Evolutionary conservation across 1,140 invertebrate species (phyloP).

Genomic region (Geopemphigus sp.): DNA sequence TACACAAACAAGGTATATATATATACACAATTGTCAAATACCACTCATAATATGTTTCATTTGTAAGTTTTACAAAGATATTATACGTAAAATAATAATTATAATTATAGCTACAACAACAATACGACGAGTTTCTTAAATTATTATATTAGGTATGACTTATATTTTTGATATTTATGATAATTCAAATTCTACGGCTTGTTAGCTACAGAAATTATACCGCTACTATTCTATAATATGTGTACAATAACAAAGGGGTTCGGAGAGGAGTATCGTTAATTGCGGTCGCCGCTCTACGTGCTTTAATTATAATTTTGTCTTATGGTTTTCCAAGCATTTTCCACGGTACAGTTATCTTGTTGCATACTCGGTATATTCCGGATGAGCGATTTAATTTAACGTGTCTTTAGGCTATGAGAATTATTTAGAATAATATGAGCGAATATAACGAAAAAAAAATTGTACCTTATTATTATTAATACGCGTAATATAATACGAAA

Average conservation of each 20-base stretch:
- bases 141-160: conserved; percentile 4
- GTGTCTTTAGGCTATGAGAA: conserved; percentile 3
- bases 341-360: conserved; percentile 35
- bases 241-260: background rate
- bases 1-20: too few relatives aligned
- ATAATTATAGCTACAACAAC: background rate
- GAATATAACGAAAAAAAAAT: too few relatives aligned
- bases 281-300: conserved; percentile 21
- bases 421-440: too few relatives aligned
- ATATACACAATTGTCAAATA: too few relatives aligned
- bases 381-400: conserved; percentile 30
- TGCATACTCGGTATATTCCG: background rate
- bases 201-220: conserved; percentile 36
- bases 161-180: conserved; percentile 33
- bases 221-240: background rate
- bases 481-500: too few relatives aligned
- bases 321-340: conserved; percentile 38
- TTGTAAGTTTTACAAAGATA: too few relatives aligned
- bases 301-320: conserved; percentile 46
- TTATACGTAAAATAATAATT: too few relatives aligned
- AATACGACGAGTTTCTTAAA: conserved; percentile 7
- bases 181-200: conserved; percentile 35
- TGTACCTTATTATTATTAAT: too few relatives aligned
- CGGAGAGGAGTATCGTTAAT: background rate
- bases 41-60: too few relatives aligned